Conservation (phyloP, 2,797 vertebrate species). For the Sebastes cheni region DNA sequence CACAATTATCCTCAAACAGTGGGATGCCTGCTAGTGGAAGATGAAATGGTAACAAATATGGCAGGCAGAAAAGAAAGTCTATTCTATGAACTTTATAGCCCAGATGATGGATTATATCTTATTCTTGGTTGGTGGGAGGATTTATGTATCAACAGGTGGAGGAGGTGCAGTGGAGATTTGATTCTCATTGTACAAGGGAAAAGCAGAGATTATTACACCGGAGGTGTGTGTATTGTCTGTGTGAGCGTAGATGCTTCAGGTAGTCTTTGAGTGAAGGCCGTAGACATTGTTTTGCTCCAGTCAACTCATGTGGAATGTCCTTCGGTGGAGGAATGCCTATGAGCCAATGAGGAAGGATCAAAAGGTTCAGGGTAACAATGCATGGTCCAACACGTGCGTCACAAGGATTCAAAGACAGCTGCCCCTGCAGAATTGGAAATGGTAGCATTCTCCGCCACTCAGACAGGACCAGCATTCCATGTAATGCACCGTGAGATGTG, state of each 20-base stretch:
- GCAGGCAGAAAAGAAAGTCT: not conserved
- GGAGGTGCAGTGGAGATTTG: constrained; percentile 16
- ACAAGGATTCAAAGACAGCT: constrained; percentile 67
- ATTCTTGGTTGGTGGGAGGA: constrained; percentile 28
- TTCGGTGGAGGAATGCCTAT: constrained; percentile 63
- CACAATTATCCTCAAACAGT: constrained; percentile 29
- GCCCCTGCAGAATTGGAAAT: constrained; percentile 55
- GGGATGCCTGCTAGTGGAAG: constrained; percentile 4
- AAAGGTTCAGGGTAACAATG: constrained; percentile 75
- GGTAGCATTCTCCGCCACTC: constrained; percentile 30
- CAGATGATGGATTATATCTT: constrained; percentile 28
- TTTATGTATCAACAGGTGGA: constrained; percentile 58
- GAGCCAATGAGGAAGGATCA: constrained; percentile 68
- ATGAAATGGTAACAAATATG: constrained; percentile 4
- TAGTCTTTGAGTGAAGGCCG: constrained; percentile 58
- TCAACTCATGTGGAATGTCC: constrained; percentile 68
- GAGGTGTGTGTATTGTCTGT: constrained; percentile 15
- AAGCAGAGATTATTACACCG: not conserved
- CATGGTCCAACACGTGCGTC: constrained; percentile 64
- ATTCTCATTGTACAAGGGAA: constrained; percentile 30
- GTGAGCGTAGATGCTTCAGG: constrained; percentile 48
- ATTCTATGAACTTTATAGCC: not conserved
- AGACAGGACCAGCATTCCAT: constrained; percentile 44
- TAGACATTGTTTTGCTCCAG: constrained; percentile 68
- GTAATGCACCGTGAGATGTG: constrained; percentile 55